phyloP scores from a whole-genome alignment of 1,140 invertebrate species.

The Eurosta solidaginis region DNA sequence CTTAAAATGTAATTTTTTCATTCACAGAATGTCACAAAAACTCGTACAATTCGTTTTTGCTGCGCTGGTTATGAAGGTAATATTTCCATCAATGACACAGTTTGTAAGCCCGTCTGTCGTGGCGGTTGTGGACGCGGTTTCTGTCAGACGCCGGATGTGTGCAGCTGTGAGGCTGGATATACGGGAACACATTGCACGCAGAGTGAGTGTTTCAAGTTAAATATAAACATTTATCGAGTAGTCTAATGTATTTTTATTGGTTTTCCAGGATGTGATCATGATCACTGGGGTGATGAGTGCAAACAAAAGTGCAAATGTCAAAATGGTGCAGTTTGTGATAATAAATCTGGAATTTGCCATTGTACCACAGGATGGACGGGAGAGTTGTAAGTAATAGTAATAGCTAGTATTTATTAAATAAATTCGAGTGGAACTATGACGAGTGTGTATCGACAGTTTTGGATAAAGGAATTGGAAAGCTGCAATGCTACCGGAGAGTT shows the following conservation, averaged over 20 bases:
- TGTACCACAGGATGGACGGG: slow-evolving; percentile 55
- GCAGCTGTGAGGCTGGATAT: slow-evolving; percentile 55
- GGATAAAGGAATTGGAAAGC: too few species aligned
- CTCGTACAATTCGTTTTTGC: slow-evolving; percentile 54
- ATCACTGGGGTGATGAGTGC: slow-evolving; percentile 56
- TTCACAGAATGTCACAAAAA: slow-evolving; percentile 41
- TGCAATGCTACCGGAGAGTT: too few species aligned
- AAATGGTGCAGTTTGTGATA: slow-evolving; percentile 54
- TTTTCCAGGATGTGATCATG: slow-evolving; percentile 50
- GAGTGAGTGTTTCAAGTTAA: slow-evolving; percentile 41
- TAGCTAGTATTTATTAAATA: background rate
- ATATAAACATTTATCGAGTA: background rate
- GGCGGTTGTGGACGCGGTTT: slow-evolving; percentile 57
- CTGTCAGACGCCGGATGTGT: slow-evolving; percentile 51
- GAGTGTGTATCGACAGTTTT: too few species aligned
- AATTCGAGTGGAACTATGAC: background rate
- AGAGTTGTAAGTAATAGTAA: slow-evolving; percentile 48
- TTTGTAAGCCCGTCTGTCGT: slow-evolving; percentile 53
- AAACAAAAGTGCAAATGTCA: slow-evolving; percentile 49
- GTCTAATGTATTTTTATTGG: background rate
- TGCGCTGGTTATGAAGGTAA: slow-evolving; percentile 56
- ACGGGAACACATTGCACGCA: slow-evolving; percentile 55
- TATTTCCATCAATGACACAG: slow-evolving; percentile 51
- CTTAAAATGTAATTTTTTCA: background rate
- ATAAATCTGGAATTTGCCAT: slow-evolving; percentile 51